These are phyloP conservation scores for Malurus cyaneus DNA, from an alignment of 2,113 vertebrate genomes.

Conservation along the genomic window DNA sequence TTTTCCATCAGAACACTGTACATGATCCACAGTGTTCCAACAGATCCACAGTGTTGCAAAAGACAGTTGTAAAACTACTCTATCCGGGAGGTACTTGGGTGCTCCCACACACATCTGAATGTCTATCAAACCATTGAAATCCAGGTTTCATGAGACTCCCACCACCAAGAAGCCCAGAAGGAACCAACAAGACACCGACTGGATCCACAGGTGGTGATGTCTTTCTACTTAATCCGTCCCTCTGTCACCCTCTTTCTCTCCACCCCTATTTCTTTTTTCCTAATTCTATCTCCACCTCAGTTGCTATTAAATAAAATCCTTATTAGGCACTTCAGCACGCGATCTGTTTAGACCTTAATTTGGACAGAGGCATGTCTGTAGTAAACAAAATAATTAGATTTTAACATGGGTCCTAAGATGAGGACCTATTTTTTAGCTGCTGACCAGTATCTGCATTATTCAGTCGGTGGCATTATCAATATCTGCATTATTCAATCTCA, in stretches of 20 bases:
- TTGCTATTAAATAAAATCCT: not conserved
- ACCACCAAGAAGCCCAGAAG: not conserved
- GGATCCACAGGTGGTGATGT: rapidly evolving
- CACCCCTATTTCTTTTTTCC: not conserved
- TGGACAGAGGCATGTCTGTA: not conserved
- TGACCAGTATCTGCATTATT: not conserved
- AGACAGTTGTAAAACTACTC: not conserved
- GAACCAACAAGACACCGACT: not conserved
- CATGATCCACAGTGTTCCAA: too few species aligned
- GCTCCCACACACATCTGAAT: not conserved
- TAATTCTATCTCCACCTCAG: not conserved
- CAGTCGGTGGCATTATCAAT: rapidly evolving
- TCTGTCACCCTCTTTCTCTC: not conserved
- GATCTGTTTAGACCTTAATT: not conserved
- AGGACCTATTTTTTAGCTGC: not conserved
- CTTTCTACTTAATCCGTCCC: not conserved
- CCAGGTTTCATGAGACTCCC: not conserved
- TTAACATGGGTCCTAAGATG: not conserved
- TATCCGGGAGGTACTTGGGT: not conserved
- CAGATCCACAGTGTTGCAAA: not conserved
- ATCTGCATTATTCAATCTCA: not conserved
- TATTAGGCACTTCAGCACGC: not conserved
- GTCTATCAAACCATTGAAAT: not conserved
- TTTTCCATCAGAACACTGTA: not conserved
- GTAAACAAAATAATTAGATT: not conserved